Evolutionary conservation across 2,888 invertebrate genomes (phyloP), one percentile per base, ranked within the genome.

Genomic region (Phyto melanocephala): DNA sequence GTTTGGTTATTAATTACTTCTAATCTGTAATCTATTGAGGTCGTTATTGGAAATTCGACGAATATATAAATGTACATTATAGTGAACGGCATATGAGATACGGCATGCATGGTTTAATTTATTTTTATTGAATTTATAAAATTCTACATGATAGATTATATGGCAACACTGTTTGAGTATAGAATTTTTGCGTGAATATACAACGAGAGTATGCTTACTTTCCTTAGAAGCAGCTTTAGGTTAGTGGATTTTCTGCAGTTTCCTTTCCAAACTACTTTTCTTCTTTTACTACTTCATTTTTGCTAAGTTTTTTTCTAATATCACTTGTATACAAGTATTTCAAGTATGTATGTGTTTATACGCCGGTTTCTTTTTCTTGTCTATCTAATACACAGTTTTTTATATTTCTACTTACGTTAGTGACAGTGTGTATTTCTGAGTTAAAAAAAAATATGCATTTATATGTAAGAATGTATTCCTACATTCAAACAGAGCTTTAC

Each of bases 241-340:
- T 56, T 74, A 40, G 58, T 60, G 72, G 60, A 70, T 54, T 11
- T 20, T 54, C 52, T 13, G 22, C 17, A 17, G 45, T 47, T 56
- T 42, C 11, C 33, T 35, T 58, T 67, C 28, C 20, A 85, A 86
- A 87, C 87, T 28, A 28, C 28, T 87, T 88, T 87, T 88, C 86
- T 86, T 54, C 54, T 15, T n/a, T 54, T 54, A 0, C 22, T 47
- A 10, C n/a, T 20, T 70, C 20, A 45, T 22, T 15, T 42, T 45
- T 52, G 11, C 35, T 87, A 87, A 85, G 87, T 85, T 88, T 88
- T 88, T 87, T 87, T 87, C 87, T 88, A 88, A 88, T 88, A 87
- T 88, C 88, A 88, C 88, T 88, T 88, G 87, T 88, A 86, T 87
- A 88, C 86, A 88, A 88, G 88, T 87, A 72, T 87, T 87, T 87